Evolutionary conservation across 2,797 vertebrate species (phyloP).

Genomic region (Channallabes apus): DNA sequence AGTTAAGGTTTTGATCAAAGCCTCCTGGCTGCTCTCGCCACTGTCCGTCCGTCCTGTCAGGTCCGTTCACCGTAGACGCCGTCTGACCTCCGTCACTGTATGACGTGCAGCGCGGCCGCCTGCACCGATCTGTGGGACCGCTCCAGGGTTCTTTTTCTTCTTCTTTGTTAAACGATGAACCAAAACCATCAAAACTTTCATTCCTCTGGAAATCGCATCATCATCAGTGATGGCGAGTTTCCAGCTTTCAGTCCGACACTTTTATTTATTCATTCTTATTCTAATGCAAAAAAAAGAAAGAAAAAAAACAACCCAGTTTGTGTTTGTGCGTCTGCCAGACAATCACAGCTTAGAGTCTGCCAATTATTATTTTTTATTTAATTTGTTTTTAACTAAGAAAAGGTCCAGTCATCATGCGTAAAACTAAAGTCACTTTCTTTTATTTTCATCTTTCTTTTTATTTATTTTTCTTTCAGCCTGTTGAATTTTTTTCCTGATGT

Average conservation of each 20-base stretch:
- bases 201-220: neutral
- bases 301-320: neutral
- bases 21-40: neutral
- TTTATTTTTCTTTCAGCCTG: slow-evolving; percentile 50
- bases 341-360: slow-evolving; percentile 32
- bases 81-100: neutral
- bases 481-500: slow-evolving; percentile 49
- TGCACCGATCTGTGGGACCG: neutral
- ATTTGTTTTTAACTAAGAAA: neutral
- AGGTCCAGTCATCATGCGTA: neutral
- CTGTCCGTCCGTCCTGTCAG: neutral
- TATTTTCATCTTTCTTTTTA: slow-evolving; percentile 50
- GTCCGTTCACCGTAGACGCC: neutral
- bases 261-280: neutral
- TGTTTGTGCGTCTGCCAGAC: neutral
- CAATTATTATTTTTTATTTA: neutral
- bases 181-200: neutral
- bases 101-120: neutral
- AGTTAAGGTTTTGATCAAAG: neutral
- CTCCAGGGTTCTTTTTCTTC: neutral
- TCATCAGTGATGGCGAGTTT: neutral
- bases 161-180: neutral
- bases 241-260: neutral
- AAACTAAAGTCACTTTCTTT: neutral
- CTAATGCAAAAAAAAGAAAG: no score